Conservation (phyloP, 2,888 invertebrate genomes). For the Mesorhabditis sp. region DNA sequence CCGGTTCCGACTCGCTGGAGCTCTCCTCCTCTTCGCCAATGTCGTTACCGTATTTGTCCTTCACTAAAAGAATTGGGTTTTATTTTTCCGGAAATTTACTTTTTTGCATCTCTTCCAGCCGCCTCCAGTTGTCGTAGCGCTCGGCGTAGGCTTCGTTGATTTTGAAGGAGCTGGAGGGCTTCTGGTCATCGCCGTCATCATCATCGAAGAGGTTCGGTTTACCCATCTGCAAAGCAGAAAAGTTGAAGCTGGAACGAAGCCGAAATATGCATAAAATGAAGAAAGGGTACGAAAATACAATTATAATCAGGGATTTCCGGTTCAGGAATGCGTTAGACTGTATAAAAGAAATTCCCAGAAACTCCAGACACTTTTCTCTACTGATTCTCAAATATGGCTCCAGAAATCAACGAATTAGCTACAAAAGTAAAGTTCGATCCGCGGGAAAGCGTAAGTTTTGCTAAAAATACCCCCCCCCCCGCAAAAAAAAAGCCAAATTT, state of each 20-base stretch:
- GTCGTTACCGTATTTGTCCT: constrained; percentile 52
- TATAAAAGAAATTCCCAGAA: neutral
- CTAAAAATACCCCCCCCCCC: neutral
- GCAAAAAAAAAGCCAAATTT: neutral
- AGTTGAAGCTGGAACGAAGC: no score
- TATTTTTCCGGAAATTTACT: constrained; percentile 41
- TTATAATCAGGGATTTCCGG: no score
- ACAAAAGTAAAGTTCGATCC: constrained; percentile 5
- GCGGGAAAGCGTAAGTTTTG: neutral
- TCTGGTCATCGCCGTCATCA: constrained; percentile 17
- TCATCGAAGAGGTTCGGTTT: constrained; percentile 25
- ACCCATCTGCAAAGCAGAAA: constrained; percentile 9
- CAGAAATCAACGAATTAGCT: neutral
- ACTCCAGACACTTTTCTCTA: constrained; percentile 1
- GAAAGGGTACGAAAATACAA: no score
- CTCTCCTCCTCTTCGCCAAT: constrained; percentile 60
- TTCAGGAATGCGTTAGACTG: neutral
- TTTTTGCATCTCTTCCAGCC: constrained; percentile 77
- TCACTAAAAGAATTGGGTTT: constrained; percentile 28
- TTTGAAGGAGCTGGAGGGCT: constrained; percentile 8
- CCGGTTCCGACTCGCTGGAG: constrained; percentile 61
- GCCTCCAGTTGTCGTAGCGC: constrained; percentile 77
- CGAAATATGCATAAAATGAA: no score
- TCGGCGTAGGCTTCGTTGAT: constrained; percentile 65
- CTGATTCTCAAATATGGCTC: neutral